Evolutionary conservation across 2,888 invertebrate genomes (phyloP).

Genomic region (Gerosis bhagava): DNA sequence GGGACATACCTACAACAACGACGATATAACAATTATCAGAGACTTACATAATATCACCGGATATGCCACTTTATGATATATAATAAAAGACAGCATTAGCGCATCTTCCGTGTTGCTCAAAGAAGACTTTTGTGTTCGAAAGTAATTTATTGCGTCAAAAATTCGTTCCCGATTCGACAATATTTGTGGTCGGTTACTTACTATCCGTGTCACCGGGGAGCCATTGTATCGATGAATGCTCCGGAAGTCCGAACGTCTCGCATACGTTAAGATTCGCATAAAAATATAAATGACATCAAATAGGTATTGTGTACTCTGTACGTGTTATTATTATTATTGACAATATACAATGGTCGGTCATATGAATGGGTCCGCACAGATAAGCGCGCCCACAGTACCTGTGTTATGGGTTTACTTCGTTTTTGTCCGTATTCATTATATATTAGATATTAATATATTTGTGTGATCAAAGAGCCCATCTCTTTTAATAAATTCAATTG

Average conservation of each 20-base stretch:
- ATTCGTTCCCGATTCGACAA: conserved; percentile 30
- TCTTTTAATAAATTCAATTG: no score
- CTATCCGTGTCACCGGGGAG: conserved; percentile 44
- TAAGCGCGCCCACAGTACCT: conserved; percentile 38
- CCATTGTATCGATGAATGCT: conserved; percentile 51
- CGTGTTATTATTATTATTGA: conserved; percentile 56
- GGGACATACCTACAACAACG: no score
- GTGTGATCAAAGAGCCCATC: no score
- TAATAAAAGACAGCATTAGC: conserved; percentile 3
- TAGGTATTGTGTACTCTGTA: conserved; percentile 54
- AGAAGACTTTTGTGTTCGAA: conserved; percentile 12
- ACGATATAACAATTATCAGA: no score
- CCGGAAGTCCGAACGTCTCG: conserved; percentile 64
- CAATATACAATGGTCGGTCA: conserved; percentile 43
- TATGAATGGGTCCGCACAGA: conserved; percentile 26
- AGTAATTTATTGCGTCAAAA: conserved; percentile 27
- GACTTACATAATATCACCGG: conserved; percentile 2
- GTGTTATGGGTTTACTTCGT: conserved; percentile 42
- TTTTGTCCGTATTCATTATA: conserved; percentile 26
- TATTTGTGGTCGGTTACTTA: conserved; percentile 57
- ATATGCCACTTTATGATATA: conserved; percentile 1
- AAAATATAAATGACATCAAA: conserved; percentile 72
- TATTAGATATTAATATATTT: no score
- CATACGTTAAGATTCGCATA: conserved; percentile 50
- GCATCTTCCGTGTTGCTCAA: conserved; percentile 11